Percentiles rank a stretch among this genome's conserved stretches.
Evolutionary conservation across 2,113 vertebrate species (phyloP).

Genomic region (Eubucco bourcierii): DNA sequence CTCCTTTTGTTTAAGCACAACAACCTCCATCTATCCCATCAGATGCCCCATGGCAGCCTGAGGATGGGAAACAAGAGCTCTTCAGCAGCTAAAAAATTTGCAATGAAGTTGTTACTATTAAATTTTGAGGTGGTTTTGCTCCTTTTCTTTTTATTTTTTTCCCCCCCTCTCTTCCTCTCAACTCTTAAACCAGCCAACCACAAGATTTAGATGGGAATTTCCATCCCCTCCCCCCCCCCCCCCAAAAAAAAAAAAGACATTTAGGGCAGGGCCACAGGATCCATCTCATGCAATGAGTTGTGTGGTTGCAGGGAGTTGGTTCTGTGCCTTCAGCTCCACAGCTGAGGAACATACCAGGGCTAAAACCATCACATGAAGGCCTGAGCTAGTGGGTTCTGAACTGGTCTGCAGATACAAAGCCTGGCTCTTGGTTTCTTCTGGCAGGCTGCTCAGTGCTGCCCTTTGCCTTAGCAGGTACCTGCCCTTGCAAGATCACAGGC

Average conservation of each 20-base stretch:
- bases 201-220: not conserved
- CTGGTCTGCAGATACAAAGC: not conserved
- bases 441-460: not conserved
- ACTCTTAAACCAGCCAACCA: not conserved
- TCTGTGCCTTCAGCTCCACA: fast-evolving
- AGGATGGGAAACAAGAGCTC: slow-evolving; percentile 22
- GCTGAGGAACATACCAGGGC: not conserved
- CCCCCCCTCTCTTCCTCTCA: not conserved
- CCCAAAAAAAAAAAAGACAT: not conserved
- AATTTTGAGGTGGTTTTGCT: too few relatives aligned
- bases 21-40: not conserved
- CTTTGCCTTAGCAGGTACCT: not conserved
- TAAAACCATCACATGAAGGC: not conserved
- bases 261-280: not conserved
- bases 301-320: fast-evolving
- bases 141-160: too few relatives aligned
- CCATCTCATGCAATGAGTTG: not conserved
- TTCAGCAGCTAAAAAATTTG: slow-evolving; percentile 5
- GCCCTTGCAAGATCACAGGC: not conserved
- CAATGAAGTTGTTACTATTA: not conserved
- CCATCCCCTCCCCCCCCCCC: not conserved
- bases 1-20: slow-evolving; percentile 59
- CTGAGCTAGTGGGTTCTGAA: not conserved
- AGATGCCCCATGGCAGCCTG: slow-evolving; percentile 38
- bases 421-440: not conserved